Evolutionary conservation across 1,140 invertebrate species (phyloP).

Genomic region (Ladona fulva): DNA sequence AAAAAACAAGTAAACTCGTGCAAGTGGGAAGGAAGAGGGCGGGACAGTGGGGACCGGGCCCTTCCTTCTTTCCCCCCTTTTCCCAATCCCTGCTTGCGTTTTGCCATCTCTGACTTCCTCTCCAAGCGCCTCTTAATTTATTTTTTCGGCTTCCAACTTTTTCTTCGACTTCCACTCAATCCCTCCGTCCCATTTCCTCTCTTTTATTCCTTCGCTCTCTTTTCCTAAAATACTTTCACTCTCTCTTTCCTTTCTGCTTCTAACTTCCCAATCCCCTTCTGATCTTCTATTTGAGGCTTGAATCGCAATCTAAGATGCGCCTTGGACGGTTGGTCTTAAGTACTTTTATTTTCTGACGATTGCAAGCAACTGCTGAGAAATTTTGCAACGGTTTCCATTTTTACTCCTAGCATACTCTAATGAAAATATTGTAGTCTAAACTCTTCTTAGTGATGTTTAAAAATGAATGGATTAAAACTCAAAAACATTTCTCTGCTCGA

Average conservation of each 20-base stretch:
- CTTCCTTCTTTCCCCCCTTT: not conserved
- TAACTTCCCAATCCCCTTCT: not conserved
- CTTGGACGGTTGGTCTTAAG: too few relatives aligned
- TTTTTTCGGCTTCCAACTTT: constrained; percentile 10
- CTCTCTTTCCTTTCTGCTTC: constrained; percentile 5
- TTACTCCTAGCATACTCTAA: too few relatives aligned
- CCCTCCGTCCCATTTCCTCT: not conserved
- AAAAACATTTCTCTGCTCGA: too few relatives aligned
- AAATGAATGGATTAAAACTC: too few relatives aligned
- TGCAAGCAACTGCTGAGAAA: too few relatives aligned
- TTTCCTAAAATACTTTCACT: not conserved
- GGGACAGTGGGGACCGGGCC: not conserved
- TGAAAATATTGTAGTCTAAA: too few relatives aligned
- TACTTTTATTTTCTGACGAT: too few relatives aligned
- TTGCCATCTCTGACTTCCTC: constrained; percentile 12
- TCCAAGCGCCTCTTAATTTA: constrained; percentile 13
- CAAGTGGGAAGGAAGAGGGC: too few relatives aligned
- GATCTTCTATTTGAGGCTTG: not conserved
- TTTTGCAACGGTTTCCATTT: too few relatives aligned
- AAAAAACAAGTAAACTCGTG: too few relatives aligned
- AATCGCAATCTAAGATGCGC: not conserved
- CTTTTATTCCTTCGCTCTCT: constrained; percentile 11
- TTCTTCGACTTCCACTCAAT: not conserved
- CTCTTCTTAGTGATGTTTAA: too few relatives aligned
- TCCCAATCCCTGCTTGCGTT: constrained; percentile 11